These are phyloP conservation scores for Orussus abietinus DNA, from an alignment of 1,140 invertebrate genomes.

Conservation along the genomic window DNA sequence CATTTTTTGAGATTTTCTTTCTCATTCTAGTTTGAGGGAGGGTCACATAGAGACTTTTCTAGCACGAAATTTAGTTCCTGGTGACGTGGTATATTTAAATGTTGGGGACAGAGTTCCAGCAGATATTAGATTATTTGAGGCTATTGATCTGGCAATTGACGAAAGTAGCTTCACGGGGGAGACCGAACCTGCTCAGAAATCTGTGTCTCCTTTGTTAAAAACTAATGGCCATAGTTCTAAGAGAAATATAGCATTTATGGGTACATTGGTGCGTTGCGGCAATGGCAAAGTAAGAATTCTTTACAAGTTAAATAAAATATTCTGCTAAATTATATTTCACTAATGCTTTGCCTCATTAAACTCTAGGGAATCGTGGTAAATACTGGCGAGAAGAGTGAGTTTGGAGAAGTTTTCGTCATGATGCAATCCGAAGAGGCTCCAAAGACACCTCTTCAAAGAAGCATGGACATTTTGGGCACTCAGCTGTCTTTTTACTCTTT, in stretches of 20 bases:
- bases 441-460: conserved; percentile 96
- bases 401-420: conserved; percentile 98
- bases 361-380: conserved; percentile 91
- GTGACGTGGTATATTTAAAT: conserved; percentile 90
- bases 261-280: conserved; percentile 94
- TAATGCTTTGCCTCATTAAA: conserved; percentile 19
- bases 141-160: conserved; percentile 89
- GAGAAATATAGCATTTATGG: conserved; percentile 97
- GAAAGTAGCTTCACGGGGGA: conserved; percentile 99
- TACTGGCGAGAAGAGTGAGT: conserved; percentile 94
- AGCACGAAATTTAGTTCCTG: conserved; percentile 94
- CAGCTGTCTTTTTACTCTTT: conserved; percentile 98
- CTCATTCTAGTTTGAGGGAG: conserved; percentile 71
- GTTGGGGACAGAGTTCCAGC: conserved; percentile 96
- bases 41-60: conserved; percentile 86
- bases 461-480: conserved; percentile 95
- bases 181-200: conserved; percentile 77
- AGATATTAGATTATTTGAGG: conserved; percentile 88
- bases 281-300: conserved; percentile 83
- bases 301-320: conserved; percentile 5
- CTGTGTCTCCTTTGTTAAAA: conserved; percentile 61
- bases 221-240: conserved; percentile 69
- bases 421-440: conserved; percentile 99
- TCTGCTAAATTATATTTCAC: conserved; percentile 10
- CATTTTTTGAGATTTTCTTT: conserved; percentile 6